Evolutionary conservation across 2,888 invertebrate species (phyloP).

Genomic region (Priocnemis perturbator): DNA sequence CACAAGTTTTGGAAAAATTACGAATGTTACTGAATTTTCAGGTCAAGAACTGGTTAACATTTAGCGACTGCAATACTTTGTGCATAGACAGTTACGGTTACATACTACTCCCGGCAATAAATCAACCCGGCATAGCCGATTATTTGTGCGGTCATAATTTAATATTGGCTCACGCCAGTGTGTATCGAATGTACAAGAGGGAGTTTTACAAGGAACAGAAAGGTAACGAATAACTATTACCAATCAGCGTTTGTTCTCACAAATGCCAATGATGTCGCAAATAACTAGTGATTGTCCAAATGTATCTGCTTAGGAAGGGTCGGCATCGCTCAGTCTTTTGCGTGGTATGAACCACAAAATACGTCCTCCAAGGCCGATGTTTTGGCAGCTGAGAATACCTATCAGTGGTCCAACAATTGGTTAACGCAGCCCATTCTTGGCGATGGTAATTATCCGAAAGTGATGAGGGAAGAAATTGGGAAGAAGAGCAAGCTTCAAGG

Average conservation of each 20-base stretch:
- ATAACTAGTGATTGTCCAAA: no score
- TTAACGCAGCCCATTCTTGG: conserved; percentile 82
- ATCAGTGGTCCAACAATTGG: conserved; percentile 81
- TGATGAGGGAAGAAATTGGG: conserved; percentile 80
- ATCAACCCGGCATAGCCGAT: conserved; percentile 76
- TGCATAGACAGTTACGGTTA: conserved; percentile 76
- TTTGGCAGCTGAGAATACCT: conserved; percentile 77
- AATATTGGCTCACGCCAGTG: conserved; percentile 79
- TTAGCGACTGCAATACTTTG: conserved; percentile 81
- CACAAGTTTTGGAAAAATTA: no score
- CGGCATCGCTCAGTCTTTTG: conserved; percentile 78
- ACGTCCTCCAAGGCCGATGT: conserved; percentile 75
- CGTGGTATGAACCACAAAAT: conserved; percentile 76
- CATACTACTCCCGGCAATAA: conserved; percentile 32
- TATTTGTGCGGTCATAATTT: conserved; percentile 82
- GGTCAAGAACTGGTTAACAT: conserved; percentile 82
- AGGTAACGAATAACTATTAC: conserved; percentile 69
- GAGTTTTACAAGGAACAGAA: conserved; percentile 77
- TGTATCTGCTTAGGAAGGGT: no score
- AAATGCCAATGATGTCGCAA: neutral
- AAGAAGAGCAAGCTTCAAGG: conserved; percentile 79
- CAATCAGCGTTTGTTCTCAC: no score
- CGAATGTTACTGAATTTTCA: conserved; percentile 27
- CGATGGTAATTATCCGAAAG: conserved; percentile 81
- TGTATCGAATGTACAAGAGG: conserved; percentile 80